phyloP scores from a whole-genome alignment of 2,888 invertebrate species.

The Caenorhabditis zanzibari region DNA sequence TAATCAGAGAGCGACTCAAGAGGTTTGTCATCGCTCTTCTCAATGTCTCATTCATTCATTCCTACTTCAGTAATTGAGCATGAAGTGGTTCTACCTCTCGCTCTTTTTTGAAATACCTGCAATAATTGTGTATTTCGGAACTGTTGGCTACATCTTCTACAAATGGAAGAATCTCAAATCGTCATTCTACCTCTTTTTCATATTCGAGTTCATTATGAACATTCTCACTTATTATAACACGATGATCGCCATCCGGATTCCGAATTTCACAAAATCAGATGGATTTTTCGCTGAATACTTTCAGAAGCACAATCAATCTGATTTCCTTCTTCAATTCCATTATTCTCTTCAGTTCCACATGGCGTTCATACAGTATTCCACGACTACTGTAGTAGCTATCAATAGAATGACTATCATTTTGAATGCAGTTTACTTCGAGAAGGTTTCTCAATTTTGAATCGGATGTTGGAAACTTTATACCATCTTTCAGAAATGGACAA shows the following conservation, averaged over 20 bases:
- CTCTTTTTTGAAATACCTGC: background rate
- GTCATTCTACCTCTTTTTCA: conserved; percentile 34
- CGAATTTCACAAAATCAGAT: background rate
- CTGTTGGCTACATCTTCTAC: background rate
- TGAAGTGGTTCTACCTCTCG: background rate
- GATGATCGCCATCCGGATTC: conserved; percentile 1
- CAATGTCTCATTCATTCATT: conserved; percentile 4
- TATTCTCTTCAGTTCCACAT: conserved; percentile 37
- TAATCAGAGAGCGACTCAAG: background rate
- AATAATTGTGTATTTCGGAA: background rate
- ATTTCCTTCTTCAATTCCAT: background rate
- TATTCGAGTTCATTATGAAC: conserved; percentile 37
- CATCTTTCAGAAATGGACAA: conserved; percentile 24
- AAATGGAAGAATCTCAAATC: conserved; percentile 12
- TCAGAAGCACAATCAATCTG: background rate
- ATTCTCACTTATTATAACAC: conserved; percentile 17
- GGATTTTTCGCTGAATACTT: background rate
- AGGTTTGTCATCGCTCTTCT: background rate
- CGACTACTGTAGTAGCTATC: conserved; percentile 33
- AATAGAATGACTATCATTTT: conserved; percentile 21
- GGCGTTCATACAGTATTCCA: conserved; percentile 34
- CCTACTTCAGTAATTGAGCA: conserved; percentile 1
- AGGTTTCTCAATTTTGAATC: background rate
- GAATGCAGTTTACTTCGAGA: background rate
- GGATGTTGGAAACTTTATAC: background rate